Percentiles rank a stretch among this genome's conserved stretches.
phyloP scores from a whole-genome alignment of 2,113 vertebrate species.

The Passer domesticus region DNA sequence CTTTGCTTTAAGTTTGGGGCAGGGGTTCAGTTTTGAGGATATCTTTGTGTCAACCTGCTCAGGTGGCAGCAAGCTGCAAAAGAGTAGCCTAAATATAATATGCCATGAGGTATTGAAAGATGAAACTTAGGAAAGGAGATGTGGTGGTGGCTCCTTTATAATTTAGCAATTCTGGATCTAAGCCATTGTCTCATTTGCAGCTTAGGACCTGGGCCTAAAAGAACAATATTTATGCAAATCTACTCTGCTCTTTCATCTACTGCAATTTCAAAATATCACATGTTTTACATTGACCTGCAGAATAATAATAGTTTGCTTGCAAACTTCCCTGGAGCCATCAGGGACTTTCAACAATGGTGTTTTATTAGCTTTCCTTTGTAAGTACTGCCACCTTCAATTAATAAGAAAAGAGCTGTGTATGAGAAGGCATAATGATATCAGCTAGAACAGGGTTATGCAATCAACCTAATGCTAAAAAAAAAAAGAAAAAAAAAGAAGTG shows the following conservation, averaged over 20 bases:
- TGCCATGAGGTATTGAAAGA: neutral
- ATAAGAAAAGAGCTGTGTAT: neutral
- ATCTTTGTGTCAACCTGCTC: neutral
- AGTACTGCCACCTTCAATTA: neutral
- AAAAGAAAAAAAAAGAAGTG: neutral
- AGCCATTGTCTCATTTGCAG: neutral
- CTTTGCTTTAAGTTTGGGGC: neutral
- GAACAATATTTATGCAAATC: conserved; percentile 35
- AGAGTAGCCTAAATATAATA: neutral
- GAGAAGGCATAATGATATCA: neutral
- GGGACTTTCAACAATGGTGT: neutral
- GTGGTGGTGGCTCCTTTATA: neutral
- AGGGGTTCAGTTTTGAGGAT: neutral
- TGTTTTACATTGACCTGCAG: neutral
- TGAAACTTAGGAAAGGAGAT: neutral
- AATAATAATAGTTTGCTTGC: neutral
- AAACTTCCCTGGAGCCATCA: neutral
- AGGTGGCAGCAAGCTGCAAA: neutral
- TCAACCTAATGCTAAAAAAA: neutral
- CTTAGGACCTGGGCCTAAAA: neutral
- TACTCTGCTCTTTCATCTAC: neutral
- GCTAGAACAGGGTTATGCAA: neutral
- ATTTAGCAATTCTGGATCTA: neutral
- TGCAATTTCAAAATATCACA: neutral
- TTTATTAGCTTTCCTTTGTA: conserved; percentile 19